These are phyloP conservation scores for Ciconia maguari DNA, from an alignment of 2,113 vertebrate genomes.

Conservation along the genomic window DNA sequence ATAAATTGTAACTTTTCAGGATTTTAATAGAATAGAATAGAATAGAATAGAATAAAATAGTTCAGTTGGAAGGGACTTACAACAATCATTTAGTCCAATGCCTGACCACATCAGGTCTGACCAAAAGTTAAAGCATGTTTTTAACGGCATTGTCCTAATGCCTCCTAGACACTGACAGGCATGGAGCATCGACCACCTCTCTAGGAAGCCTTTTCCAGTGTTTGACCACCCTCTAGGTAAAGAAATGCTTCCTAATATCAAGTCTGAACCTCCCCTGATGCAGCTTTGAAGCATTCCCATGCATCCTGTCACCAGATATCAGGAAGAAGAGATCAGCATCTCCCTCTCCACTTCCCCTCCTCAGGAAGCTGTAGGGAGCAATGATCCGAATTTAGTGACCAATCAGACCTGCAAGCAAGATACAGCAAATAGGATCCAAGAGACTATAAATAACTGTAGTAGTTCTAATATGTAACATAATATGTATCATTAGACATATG, in stretches of 20 bases:
- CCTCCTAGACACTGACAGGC: neutral
- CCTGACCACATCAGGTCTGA: neutral
- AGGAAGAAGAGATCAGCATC: neutral
- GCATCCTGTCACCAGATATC: neutral
- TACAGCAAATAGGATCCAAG: neutral
- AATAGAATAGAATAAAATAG: neutral
- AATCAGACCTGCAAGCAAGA: rapidly evolving
- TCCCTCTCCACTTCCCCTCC: neutral
- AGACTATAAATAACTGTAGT: neutral
- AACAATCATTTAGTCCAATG: neutral
- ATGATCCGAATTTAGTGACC: neutral
- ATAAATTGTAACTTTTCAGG: neutral
- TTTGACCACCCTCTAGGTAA: neutral
- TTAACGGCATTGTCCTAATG: neutral
- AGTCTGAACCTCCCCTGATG: neutral
- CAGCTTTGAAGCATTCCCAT: neutral
- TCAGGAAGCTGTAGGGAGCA: neutral
- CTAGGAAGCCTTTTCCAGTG: neutral
- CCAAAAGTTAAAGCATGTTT: neutral
- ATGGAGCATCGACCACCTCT: neutral
- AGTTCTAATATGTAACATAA: neutral
- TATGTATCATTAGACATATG: neutral
- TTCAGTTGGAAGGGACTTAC: neutral
- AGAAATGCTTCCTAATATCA: neutral
- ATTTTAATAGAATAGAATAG: neutral